Evolutionary conservation across 2,113 vertebrate species (phyloP).

Genomic region (Marmota flaviventris): DNA sequence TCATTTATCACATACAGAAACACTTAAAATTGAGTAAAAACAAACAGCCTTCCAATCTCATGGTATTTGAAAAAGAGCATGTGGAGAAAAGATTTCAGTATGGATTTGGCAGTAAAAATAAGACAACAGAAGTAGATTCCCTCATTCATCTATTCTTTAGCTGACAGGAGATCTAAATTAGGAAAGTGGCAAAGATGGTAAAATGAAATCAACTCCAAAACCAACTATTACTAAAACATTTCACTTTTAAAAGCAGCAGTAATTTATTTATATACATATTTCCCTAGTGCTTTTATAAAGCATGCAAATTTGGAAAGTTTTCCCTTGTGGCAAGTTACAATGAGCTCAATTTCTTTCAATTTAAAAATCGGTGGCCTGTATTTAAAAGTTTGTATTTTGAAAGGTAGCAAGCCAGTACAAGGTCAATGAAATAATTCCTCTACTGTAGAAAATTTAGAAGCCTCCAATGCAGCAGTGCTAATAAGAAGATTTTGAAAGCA

Average conservation of each 20-base stretch:
- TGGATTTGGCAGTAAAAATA: conserved; percentile 61
- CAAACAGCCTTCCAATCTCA: conserved; percentile 38
- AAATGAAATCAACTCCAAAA: not conserved
- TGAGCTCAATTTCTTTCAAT: not conserved
- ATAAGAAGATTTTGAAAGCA: conserved; percentile 81
- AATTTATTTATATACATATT: conserved; percentile 40
- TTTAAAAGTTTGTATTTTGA: conserved; percentile 76
- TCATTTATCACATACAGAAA: conserved; percentile 57
- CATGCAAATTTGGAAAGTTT: conserved; percentile 50
- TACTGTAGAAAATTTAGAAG: conserved; percentile 69
- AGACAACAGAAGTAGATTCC: conserved; percentile 51
- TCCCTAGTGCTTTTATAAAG: not conserved
- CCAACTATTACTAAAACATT: conserved; percentile 47
- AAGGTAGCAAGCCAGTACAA: conserved; percentile 57
- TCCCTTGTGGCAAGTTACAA: conserved; percentile 12
- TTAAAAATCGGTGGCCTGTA: conserved; percentile 51
- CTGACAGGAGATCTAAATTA: conserved; percentile 42
- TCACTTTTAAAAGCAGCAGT: not conserved
- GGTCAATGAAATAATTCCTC: conserved; percentile 73
- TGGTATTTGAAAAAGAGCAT: conserved; percentile 60
- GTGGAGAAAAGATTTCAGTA: conserved; percentile 54
- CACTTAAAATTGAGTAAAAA: conserved; percentile 61
- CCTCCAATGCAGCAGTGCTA: conserved; percentile 54
- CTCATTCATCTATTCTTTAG: conserved; percentile 29
- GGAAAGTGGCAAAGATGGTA: conserved; percentile 31